Base-by-base conservation (phyloP, 2,888 invertebrate species). In the Protophormia terraenovae region DNA sequence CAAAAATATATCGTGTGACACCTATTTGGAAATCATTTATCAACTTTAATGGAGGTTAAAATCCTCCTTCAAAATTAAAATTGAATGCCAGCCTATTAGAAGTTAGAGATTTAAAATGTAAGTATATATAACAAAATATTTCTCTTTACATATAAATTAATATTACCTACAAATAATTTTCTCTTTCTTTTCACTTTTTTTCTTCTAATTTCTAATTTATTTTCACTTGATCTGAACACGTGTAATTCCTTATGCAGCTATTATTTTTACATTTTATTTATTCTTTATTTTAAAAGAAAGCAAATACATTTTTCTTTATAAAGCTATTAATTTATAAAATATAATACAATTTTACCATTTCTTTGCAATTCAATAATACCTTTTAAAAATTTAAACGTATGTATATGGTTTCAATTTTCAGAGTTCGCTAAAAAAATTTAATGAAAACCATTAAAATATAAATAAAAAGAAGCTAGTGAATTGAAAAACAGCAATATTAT, bases 391-490 rank as follows among this genome's bases (percentile, higher is more conserved):
- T 27, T 10, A 38, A 53, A 12, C n/a, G 45, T 62, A 69, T 38
- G 32, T 83, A 35, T 83, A 69, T 62, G 78, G 64, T 64, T 71
- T 71, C 47, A 58, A 64, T 64, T 79, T 84, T 58, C 53, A 79
- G 2, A 38, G 16, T 27, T n/a, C 1, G 24, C n/a, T 55, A 12
- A 62, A 35, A 19, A 32, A 16, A 22, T 60, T 60, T 38, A 38
- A 84, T 45, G 58, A 41, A 53, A 84, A 81, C 53, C 53, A 62
- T 71, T 76, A 67, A 45, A 14, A 14, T n/a, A 19, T n/a, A 53
- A 62, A 41, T 12, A 35, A 2, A 35, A 71, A 71, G 12, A 47
- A 19, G 22, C 16, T 45, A 12, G n/a, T 19, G 50, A 32, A 29
- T 58, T 41, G 19, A 16, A 45, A 45, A 32, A 50, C 45, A 60